These are phyloP conservation scores for Pampusana beccarii DNA, from an alignment of 2,113 vertebrate genomes.

Conservation along the genomic window DNA sequence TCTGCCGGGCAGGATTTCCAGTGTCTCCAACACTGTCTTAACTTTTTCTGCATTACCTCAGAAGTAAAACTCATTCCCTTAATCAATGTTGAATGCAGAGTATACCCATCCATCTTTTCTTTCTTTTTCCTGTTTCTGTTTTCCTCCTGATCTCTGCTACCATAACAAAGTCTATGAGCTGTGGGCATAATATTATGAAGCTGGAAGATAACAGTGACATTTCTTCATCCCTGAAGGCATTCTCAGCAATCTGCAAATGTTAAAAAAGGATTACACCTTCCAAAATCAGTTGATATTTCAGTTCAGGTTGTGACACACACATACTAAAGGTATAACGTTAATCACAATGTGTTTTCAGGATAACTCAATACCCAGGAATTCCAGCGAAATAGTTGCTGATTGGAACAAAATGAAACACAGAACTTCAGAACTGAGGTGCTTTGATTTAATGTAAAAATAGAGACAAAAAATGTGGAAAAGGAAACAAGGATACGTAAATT, in stretches of 20 bases:
- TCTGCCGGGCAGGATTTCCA: background rate
- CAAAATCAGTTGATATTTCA: background rate
- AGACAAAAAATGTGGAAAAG: background rate
- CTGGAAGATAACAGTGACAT: background rate
- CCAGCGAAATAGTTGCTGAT: background rate
- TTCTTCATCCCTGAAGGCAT: background rate
- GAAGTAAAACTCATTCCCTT: background rate
- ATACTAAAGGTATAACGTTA: background rate
- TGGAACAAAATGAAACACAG: background rate
- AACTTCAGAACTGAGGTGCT: background rate
- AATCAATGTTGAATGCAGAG: background rate
- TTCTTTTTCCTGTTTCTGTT: constrained; percentile 1
- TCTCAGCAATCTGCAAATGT: background rate
- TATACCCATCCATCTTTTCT: background rate
- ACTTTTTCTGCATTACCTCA: background rate
- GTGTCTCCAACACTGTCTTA: background rate
- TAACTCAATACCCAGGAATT: background rate
- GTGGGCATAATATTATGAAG: background rate
- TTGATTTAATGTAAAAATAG: background rate
- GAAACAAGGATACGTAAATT: background rate
- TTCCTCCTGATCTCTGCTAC: background rate
- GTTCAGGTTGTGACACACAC: background rate
- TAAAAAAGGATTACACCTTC: background rate
- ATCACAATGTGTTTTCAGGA: background rate
- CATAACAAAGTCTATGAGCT: background rate